These are phyloP conservation scores for Scleropages formosus DNA, from an alignment of 2,797 vertebrate genomes.

Conservation along the genomic window DNA sequence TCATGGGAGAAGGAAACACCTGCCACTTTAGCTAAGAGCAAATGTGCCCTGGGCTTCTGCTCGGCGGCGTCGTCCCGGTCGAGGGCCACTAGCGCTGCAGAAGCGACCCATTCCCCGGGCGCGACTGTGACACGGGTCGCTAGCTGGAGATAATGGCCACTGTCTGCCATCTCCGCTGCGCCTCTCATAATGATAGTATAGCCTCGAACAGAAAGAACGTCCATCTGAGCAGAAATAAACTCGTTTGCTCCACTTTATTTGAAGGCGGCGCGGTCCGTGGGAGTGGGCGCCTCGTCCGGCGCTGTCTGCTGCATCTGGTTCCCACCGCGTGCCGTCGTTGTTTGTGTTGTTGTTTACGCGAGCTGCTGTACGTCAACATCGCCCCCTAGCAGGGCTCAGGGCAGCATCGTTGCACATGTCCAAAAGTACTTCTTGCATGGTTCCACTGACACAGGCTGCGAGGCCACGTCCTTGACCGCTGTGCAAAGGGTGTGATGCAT, in stretches of 20 bases:
- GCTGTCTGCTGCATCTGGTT: background rate
- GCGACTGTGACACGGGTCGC: slow-evolving; percentile 20
- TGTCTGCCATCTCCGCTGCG: slow-evolving; percentile 16
- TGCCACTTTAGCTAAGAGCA: too few species aligned
- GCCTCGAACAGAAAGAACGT: slow-evolving; percentile 25
- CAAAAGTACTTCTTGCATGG: too few species aligned
- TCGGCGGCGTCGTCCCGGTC: too few species aligned
- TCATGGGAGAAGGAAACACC: too few species aligned
- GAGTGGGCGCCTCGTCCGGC: slow-evolving; percentile 15
- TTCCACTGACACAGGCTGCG: too few species aligned
- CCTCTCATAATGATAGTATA: slow-evolving; percentile 17
- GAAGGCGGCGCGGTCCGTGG: slow-evolving; percentile 17
- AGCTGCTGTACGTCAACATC: too few species aligned
- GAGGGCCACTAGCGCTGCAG: too few species aligned
- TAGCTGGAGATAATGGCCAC: slow-evolving; percentile 33
- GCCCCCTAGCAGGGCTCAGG: too few species aligned
- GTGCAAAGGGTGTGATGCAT: too few species aligned
- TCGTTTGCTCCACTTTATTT: slow-evolving; percentile 25
- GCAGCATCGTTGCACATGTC: too few species aligned
- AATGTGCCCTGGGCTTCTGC: too few species aligned
- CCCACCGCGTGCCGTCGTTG: background rate
- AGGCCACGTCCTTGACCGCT: too few species aligned
- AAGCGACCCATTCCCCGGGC: slow-evolving; percentile 21
- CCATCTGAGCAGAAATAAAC: slow-evolving; percentile 24
- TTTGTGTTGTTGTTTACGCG: background rate